Evolutionary conservation across 2,888 invertebrate genomes (phyloP), one percentile per base, ranked within the genome.

Genomic region (Dinocampus coccinellae): DNA sequence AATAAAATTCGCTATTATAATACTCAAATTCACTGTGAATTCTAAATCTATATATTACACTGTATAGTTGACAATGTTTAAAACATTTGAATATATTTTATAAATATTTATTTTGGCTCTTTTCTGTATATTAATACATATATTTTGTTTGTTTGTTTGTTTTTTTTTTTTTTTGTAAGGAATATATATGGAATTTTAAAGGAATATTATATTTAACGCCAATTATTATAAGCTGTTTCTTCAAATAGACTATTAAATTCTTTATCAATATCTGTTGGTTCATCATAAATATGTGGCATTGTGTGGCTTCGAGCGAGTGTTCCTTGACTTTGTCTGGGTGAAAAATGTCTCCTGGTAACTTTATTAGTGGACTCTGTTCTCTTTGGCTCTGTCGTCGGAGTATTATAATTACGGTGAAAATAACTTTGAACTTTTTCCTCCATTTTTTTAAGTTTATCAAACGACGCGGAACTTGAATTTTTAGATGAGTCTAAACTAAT

Each of bases 241-340:
- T 87, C 88, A 90, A 96, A 94, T 81, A 96, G 91, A 88, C 93
- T 93, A 87, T 96, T 96, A 89, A 96, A 96, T 79, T 95, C 95
- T 89, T 93, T 93, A 86, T 96, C 96, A 74, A 95, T 94, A 89
- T 95, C 94, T 88, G 94, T 93, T 7, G 74, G 82, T 88, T 94
- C 94, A 88, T 94, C 94, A 63, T 72, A 75, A 83, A 92, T 89
- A 70, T 78, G 76, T 7, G 94, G 94, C 91, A 94, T 91, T 42
- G 95, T 95, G 82, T 92, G 92, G 87, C 94, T 94, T 81, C 94
- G 91, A 73, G 91, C 90, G 80, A 95, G 87, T 69, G 91, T 39
- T 42, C 68, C 70, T 73, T 16, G 74, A 20, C 53, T 75, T 66
- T 72, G 74, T 29, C 63, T 33, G 16, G 66, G 55, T n/a, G 55